These are phyloP conservation scores for Choristoneura rosaceana DNA, from an alignment of 2,888 invertebrate species.

Conservation along the genomic window DNA sequence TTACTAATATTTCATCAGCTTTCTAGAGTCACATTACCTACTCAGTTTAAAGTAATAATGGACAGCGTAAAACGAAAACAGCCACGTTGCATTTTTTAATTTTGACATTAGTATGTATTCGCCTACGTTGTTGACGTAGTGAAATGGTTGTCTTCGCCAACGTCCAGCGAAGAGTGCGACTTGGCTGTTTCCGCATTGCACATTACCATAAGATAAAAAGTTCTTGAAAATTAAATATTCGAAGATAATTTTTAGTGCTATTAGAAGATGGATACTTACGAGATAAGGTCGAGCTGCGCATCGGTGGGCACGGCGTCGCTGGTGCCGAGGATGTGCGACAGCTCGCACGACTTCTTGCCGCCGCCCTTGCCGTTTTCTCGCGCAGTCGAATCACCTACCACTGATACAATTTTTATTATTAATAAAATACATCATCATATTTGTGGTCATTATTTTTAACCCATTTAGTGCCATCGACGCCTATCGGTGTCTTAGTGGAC, in stretches of 20 bases:
- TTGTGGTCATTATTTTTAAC: background rate
- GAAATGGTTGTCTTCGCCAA: too few species aligned
- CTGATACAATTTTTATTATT: constrained; percentile 50
- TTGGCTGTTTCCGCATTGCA: background rate
- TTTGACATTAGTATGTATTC: background rate
- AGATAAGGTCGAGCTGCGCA: constrained; percentile 90
- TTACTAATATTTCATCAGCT: background rate
- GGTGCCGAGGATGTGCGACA: constrained; percentile 96
- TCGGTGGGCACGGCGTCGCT: constrained; percentile 92
- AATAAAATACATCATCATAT: too few species aligned
- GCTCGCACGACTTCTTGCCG: constrained; percentile 89
- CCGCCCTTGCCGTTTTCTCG: constrained; percentile 87
- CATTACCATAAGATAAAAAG: background rate
- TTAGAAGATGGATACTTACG: constrained; percentile 66
- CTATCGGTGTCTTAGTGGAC: too few species aligned
- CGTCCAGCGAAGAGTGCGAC: too few species aligned
- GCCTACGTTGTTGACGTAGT: too few species aligned
- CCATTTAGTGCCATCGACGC: too few species aligned
- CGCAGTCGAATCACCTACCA: constrained; percentile 94
- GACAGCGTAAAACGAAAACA: background rate
- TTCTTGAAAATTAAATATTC: background rate
- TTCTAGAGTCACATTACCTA: background rate
- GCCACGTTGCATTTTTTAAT: background rate
- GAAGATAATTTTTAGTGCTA: background rate
- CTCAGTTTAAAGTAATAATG: background rate